These are phyloP conservation scores for Setophaga kirtlandii DNA, from an alignment of 2,113 vertebrate species.

Conservation along the genomic window DNA sequence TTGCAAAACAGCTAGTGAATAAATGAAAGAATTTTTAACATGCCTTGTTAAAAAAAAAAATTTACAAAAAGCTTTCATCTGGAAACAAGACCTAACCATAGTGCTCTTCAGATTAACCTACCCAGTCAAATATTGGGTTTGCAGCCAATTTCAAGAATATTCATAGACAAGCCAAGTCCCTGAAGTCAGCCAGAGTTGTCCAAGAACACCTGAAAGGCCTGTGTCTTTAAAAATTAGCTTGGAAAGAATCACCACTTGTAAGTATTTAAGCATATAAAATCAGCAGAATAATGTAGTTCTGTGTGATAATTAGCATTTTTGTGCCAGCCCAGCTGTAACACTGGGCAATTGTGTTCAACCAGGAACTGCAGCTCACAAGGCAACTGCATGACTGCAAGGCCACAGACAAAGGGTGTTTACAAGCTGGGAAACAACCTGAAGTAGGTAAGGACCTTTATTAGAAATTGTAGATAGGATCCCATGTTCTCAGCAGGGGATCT, in stretches of 20 bases:
- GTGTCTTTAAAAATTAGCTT: background rate
- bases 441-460: background rate
- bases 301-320: background rate
- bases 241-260: background rate
- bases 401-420: background rate
- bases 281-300: background rate
- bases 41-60: background rate
- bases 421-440: background rate
- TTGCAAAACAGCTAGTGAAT: background rate
- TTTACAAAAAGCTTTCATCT: background rate
- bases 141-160: background rate
- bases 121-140: background rate
- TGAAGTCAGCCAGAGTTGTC: background rate
- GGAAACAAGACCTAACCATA: background rate
- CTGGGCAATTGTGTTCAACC: background rate
- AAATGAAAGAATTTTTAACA: background rate
- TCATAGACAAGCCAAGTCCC: background rate
- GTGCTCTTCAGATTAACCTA: background rate
- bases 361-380: background rate
- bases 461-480: background rate
- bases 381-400: background rate
- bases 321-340: background rate
- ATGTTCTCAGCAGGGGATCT: background rate
- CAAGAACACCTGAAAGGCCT: background rate
- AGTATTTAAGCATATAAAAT: background rate